These are phyloP conservation scores for Holothuria scabra DNA, from an alignment of 53 echinoderm and acorn worm species.

Conservation along the genomic window DNA sequence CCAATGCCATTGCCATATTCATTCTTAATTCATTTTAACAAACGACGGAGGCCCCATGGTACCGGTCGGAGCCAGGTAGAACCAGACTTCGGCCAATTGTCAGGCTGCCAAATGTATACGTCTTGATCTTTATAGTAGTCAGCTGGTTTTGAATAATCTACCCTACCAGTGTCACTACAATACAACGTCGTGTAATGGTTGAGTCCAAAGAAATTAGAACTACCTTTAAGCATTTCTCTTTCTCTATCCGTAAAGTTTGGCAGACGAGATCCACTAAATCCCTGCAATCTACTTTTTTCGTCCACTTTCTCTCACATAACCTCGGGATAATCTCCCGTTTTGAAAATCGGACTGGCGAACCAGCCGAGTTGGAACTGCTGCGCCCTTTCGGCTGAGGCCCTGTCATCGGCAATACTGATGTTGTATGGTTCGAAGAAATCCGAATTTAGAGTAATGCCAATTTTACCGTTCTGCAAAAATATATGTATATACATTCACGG, in stretches of 20 bases:
- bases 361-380: constrained; percentile 80
- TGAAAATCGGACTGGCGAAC: constrained; percentile 81
- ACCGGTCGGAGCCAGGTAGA: constrained; percentile 75
- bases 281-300: constrained; percentile 55
- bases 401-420: constrained; percentile 42
- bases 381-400: constrained; percentile 72
- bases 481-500: too few species aligned
- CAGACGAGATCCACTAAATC: constrained; percentile 68
- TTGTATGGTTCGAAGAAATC: constrained; percentile 72
- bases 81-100: constrained; percentile 58
- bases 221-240: constrained; percentile 55
- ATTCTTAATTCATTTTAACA: constrained; percentile 72
- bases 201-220: constrained; percentile 89
- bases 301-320: constrained; percentile 71
- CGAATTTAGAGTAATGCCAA: constrained; percentile 84
- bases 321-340: constrained; percentile 81
- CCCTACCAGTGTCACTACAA: constrained; percentile 35
- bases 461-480: constrained; percentile 57
- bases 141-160: neutral
- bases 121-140: constrained; percentile 54
- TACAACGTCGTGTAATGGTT: too few species aligned
- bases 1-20: constrained; percentile 62
- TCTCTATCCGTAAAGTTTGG: constrained; percentile 76
- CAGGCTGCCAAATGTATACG: constrained; percentile 35
- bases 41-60: constrained; percentile 76